Evolutionary conservation across 2,888 invertebrate genomes (phyloP), one percentile per base, ranked within the genome.

Genomic region (Yponomeuta malinellus): DNA sequence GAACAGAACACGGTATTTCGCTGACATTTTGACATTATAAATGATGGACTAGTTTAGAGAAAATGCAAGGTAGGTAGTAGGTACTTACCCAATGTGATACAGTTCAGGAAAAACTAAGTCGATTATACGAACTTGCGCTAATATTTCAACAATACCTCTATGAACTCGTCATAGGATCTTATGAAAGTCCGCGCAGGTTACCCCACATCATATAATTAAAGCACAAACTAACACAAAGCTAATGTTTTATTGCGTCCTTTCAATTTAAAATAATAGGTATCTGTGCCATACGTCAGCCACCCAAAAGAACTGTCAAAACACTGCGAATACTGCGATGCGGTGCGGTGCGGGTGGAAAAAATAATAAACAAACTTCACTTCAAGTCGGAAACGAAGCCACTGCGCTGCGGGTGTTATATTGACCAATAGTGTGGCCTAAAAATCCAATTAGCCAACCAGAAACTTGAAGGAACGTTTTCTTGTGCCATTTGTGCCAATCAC

Each of bases 21-120:
- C 15, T 1, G 52, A 59, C 52, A 59, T 15, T 59, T 59, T 59
- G 2, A 59, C 0, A 12, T 59, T 15, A 59, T 8, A 43, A 8
- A 5, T 59, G 15, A 59, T 12, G 52, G 5, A 59, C 52, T 59
- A 59, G 52, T 59, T 59, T 59, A 59, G 12, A 59, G 15, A 59
- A 8, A 59, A 59, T 12, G 15, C 12, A 59, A 12, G 15, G 52
- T 59, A 12, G 15, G 52, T 59, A 59, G 15, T 23, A 23, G 23
- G 23, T 4, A 59, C 52, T 59, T 59, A 59, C 52, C 52, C 15
- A 15, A 59, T 15, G 52, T 59, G 15, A 15, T 15, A 15, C 15
- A 59, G 52, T 59, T 59, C 52, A 59, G 52, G 52, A 59, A 59
- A 59, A 59, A 59, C 52, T 59, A 15, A 59, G 52, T 52, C 52